Evolutionary conservation across 2,888 invertebrate genomes (phyloP).

Genomic region (Blera fallax): DNA sequence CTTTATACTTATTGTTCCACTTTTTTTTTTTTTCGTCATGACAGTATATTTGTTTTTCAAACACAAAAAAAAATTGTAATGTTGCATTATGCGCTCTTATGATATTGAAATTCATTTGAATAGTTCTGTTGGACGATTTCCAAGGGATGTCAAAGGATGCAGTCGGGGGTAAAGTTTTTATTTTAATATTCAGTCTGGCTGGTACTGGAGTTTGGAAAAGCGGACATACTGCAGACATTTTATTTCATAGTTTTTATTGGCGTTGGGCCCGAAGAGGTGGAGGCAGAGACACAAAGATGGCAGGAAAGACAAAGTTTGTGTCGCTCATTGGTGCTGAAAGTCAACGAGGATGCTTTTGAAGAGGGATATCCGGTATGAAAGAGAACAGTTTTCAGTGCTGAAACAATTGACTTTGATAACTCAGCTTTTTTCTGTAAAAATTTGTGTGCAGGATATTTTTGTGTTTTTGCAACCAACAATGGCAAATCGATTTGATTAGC

Average conservation of each 20-base stretch:
- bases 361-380: conserved; percentile 36
- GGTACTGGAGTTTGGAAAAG: conserved; percentile 17
- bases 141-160: conserved; percentile 71
- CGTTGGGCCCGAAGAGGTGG: conserved; percentile 52
- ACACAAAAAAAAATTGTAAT: conserved; percentile 34
- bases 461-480: too few relatives aligned
- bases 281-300: conserved; percentile 18
- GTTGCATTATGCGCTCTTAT: conserved; percentile 65
- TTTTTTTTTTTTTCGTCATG: neutral
- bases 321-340: conserved; percentile 26
- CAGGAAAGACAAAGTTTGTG: conserved; percentile 53
- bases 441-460: neutral
- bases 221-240: conserved; percentile 69
- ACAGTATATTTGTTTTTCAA: conserved; percentile 38
- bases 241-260: conserved; percentile 69
- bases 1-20: neutral
- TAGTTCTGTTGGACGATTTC: conserved; percentile 62
- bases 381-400: neutral
- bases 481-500: too few relatives aligned
- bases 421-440: neutral
- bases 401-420: conserved; percentile 28
- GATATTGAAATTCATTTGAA: conserved; percentile 73
- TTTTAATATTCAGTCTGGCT: conserved; percentile 60
- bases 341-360: conserved; percentile 19
- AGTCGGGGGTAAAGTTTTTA: conserved; percentile 64